A percentile compares a stretch with the other conserved stretches of the same genome.
phyloP scores from a whole-genome alignment of 2,888 invertebrate genomes.

The Hoplodrina ambigua region DNA sequence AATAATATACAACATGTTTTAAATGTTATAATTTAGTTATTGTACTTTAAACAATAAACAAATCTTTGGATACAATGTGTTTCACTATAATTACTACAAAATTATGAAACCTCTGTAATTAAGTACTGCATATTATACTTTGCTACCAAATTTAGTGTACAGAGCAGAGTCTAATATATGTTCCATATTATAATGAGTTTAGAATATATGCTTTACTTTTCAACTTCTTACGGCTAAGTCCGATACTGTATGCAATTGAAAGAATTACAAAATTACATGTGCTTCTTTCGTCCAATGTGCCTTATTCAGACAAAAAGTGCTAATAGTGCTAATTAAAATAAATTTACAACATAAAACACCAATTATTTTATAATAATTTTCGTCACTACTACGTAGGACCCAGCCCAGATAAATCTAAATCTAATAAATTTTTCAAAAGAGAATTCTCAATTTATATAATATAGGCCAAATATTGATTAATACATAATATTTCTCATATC shows the following conservation, averaged over 20 bases:
- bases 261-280: slow-evolving; percentile 65
- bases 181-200: slow-evolving; percentile 83
- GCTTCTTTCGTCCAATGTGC: slow-evolving; percentile 68
- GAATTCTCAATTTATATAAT: slow-evolving; percentile 62
- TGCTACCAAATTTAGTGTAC: slow-evolving; percentile 69
- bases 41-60: slow-evolving; percentile 86
- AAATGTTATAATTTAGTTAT: slow-evolving; percentile 84
- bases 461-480: slow-evolving; percentile 77
- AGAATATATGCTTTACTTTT: slow-evolving; percentile 88
- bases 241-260: slow-evolving; percentile 60
- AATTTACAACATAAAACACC: slow-evolving; percentile 54
- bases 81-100: slow-evolving; percentile 75
- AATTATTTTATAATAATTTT: slow-evolving; percentile 42
- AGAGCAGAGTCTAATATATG: slow-evolving; percentile 73
- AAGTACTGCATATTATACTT: slow-evolving; percentile 69
- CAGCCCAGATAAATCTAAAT: slow-evolving; percentile 56
- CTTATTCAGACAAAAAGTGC: slow-evolving; percentile 71
- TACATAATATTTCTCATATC: slow-evolving; percentile 69
- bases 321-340: slow-evolving; percentile 68
- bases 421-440: slow-evolving; percentile 65
- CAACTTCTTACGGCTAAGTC: slow-evolving; percentile 64
- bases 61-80: slow-evolving; percentile 84
- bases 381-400: slow-evolving; percentile 55
- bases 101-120: slow-evolving; percentile 69
- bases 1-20: slow-evolving; percentile 73